Conservation (phyloP, 2,888 invertebrate species). For the Torymus auratus region DNA sequence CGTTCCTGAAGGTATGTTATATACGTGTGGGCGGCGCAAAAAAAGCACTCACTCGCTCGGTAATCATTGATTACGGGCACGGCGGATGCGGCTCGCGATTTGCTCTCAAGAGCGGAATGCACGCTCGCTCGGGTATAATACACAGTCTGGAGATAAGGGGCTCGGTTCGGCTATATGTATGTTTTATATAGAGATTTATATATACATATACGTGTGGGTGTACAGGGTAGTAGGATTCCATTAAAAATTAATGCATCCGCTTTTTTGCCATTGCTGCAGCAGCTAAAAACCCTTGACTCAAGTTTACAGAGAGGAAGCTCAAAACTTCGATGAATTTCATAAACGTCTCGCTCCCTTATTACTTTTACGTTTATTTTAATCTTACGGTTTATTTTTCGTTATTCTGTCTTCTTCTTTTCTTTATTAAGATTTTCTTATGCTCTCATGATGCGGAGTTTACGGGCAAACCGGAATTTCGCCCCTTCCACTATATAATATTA, state of each 20-base stretch:
- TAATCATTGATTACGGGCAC: conserved; percentile 7
- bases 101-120: not conserved
- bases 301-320: conserved; percentile 70
- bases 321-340: conserved; percentile 63
- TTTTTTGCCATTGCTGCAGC: conserved; percentile 65
- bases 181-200: not conserved
- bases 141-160: too few relatives aligned
- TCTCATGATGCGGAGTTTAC: conserved; percentile 3
- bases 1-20: not conserved
- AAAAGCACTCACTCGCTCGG: not conserved
- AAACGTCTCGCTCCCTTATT: conserved; percentile 29
- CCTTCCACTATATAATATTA: conserved; percentile 15
- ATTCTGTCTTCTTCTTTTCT: conserved; percentile 16
- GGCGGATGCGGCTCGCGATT: not conserved
- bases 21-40: not conserved
- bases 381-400: conserved; percentile 19
- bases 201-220: conserved; percentile 18
- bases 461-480: conserved; percentile 8
- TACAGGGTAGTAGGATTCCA: conserved; percentile 39
- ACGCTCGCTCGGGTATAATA: too few relatives aligned
- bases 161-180: not conserved
- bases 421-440: conserved; percentile 35
- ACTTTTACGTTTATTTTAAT: conserved; percentile 35
- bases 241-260: conserved; percentile 50
- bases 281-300: conserved; percentile 76